Conservation (phyloP, 2,797 vertebrate genomes). For the Salmo trutta region DNA sequence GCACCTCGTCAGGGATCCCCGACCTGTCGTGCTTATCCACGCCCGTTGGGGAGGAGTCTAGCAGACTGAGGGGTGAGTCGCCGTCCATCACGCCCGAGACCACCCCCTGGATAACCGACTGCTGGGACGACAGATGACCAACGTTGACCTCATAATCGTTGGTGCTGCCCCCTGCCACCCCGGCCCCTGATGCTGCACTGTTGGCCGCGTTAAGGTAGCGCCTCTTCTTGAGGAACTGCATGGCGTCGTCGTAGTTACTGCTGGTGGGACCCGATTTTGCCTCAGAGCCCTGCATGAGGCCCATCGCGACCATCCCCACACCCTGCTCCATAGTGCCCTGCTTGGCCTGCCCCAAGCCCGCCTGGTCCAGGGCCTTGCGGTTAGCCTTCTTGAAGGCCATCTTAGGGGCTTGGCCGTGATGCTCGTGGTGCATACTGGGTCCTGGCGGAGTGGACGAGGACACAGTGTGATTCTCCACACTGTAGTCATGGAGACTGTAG, state of each 20-base stretch:
- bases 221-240: constrained; percentile 98
- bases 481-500: constrained; percentile 84
- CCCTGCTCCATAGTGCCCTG: constrained; percentile 75
- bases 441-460: constrained; percentile 83
- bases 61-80: constrained; percentile 81
- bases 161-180: constrained; percentile 26
- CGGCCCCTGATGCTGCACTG: constrained; percentile 69
- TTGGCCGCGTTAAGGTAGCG: constrained; percentile 91
- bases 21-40: constrained; percentile 92
- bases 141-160: constrained; percentile 82
- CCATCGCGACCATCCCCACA: constrained; percentile 78
- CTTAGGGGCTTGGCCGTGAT: constrained; percentile 88
- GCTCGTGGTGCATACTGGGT: constrained; percentile 80
- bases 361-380: constrained; percentile 85
- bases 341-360: constrained; percentile 79
- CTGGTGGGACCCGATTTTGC: constrained; percentile 82
- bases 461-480: constrained; percentile 83
- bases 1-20: constrained; percentile 94
- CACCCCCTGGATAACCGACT: constrained; percentile 86
- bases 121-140: constrained; percentile 86
- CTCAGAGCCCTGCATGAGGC: constrained; percentile 83
- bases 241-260: constrained; percentile 96
- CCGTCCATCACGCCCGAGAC: constrained; percentile 86
- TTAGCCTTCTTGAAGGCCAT: constrained; percentile 91
- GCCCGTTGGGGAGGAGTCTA: constrained; percentile 82